These are phyloP conservation scores for Antedon mediterranea DNA, from an alignment of 53 echinoderm and acorn worm genomes.

Conservation along the genomic window DNA sequence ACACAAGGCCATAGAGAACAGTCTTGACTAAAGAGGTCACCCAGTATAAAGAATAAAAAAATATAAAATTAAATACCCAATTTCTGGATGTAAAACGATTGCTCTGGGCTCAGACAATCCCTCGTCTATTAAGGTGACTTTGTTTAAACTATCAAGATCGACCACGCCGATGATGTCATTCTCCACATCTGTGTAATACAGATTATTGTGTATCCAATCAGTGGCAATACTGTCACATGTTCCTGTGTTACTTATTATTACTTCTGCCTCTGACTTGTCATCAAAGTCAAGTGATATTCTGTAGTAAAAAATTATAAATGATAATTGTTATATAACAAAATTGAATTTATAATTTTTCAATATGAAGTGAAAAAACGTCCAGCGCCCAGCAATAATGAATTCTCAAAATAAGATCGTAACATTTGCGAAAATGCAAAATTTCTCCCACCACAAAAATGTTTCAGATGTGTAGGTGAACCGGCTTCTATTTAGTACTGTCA, in stretches of 20 bases:
- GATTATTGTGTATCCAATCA: slow-evolving; percentile 88
- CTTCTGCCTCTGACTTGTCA: not conserved
- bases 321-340: not conserved
- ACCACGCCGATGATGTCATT: slow-evolving; percentile 43
- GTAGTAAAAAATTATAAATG: not conserved
- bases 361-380: no score
- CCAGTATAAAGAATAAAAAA: no score
- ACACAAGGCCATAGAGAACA: no score
- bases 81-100: slow-evolving; percentile 65
- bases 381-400: no score
- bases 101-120: slow-evolving; percentile 62
- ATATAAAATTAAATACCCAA: slow-evolving; percentile 23
- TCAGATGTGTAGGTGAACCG: no score
- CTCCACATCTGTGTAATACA: slow-evolving; percentile 88
- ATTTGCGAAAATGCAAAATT: no score
- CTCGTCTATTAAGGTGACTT: slow-evolving; percentile 20
- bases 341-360: no score
- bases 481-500: no score
- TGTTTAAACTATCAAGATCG: slow-evolving; percentile 18
- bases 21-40: no score
- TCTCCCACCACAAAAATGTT: no score
- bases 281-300: slow-evolving; percentile 6
- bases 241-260: slow-evolving; percentile 13
- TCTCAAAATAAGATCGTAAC: no score
- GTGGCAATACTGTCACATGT: slow-evolving; percentile 67